Percentiles rank a stretch among this genome's conserved stretches.
phyloP scores from a whole-genome alignment of 2,888 invertebrate species.

The Danaus chrysippus region DNA sequence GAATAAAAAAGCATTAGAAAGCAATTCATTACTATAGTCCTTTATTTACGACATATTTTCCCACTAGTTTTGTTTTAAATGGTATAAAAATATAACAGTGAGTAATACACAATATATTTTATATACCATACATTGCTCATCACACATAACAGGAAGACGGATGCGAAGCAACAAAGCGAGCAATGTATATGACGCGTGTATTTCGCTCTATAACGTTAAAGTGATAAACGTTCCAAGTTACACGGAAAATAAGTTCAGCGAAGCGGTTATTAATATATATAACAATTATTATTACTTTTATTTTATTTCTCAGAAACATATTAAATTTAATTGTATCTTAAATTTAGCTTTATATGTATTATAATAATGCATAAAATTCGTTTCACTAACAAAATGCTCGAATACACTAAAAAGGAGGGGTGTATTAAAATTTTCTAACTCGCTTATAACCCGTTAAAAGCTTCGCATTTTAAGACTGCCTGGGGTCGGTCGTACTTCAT shows the following conservation, averaged over 20 bases:
- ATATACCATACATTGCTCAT: conserved; percentile 25
- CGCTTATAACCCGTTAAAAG: conserved; percentile 28
- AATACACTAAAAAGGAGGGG: too few relatives aligned
- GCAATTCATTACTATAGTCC: too few relatives aligned
- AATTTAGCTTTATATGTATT: too few relatives aligned
- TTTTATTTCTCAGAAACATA: neutral
- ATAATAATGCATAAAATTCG: too few relatives aligned
- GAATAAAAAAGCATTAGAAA: too few relatives aligned
- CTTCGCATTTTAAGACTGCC: conserved; percentile 17
- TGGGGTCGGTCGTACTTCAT: conserved; percentile 25
- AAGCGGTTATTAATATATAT: conserved; percentile 11
- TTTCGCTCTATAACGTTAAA: conserved; percentile 65
- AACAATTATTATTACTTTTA: conserved; percentile 2
- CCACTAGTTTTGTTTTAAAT: too few relatives aligned
- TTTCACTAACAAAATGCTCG: too few relatives aligned
- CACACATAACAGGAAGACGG: conserved; percentile 34
- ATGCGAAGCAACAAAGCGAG: conserved; percentile 48
- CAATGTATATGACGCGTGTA: conserved; percentile 68
- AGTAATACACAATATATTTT: conserved; percentile 15
- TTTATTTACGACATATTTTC: too few relatives aligned
- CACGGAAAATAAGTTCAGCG: conserved; percentile 13
- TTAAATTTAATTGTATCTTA: too few relatives aligned
- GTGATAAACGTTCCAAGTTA: conserved; percentile 45
- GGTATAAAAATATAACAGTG: neutral
- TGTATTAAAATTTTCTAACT: conserved; percentile 19